Evolutionary conservation across 2,888 invertebrate species (phyloP).

Genomic region (Plusia festucae): DNA sequence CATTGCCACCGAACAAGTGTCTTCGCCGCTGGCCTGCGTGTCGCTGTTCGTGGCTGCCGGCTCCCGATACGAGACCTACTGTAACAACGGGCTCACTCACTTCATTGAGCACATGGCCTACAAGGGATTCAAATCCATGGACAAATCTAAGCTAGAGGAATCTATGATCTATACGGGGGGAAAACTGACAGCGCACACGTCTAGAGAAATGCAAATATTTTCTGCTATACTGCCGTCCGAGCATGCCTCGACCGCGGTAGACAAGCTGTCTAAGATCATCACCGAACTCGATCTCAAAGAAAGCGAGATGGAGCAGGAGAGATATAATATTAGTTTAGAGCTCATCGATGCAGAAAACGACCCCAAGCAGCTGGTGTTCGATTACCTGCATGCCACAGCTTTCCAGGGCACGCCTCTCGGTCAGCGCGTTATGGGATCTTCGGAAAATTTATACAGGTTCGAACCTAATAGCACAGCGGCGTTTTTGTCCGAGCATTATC

Average conservation of each 20-base stretch:
- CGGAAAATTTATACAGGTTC: conserved; percentile 90
- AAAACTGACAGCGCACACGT: conserved; percentile 68
- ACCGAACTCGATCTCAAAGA: conserved; percentile 64
- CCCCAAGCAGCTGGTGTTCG: conserved; percentile 75
- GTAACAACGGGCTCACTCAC: conserved; percentile 76
- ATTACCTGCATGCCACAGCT: conserved; percentile 84
- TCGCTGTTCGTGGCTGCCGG: conserved; percentile 73
- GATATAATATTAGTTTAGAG: conserved; percentile 70
- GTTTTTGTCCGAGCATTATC: conserved; percentile 70
- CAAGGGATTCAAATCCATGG: conserved; percentile 67
- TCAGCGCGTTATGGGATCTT: conserved; percentile 89
- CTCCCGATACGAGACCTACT: conserved; percentile 71
- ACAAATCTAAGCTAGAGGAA: conserved; percentile 57
- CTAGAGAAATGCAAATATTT: conserved; percentile 75
- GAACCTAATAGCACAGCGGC: conserved; percentile 71
- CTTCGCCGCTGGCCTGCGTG: conserved; percentile 66
- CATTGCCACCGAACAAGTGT: conserved; percentile 70
- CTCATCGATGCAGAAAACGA: conserved; percentile 74
- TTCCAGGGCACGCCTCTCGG: conserved; percentile 84
- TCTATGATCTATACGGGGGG: conserved; percentile 57
- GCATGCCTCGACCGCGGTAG: conserved; percentile 50
- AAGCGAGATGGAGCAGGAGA: conserved; percentile 67
- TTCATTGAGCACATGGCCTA: conserved; percentile 80
- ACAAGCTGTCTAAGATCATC: conserved; percentile 65
- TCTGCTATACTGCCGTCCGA: conserved; percentile 59